These are phyloP conservation scores for Zapornia atra DNA, from an alignment of 2,113 vertebrate species.

Conservation along the genomic window DNA sequence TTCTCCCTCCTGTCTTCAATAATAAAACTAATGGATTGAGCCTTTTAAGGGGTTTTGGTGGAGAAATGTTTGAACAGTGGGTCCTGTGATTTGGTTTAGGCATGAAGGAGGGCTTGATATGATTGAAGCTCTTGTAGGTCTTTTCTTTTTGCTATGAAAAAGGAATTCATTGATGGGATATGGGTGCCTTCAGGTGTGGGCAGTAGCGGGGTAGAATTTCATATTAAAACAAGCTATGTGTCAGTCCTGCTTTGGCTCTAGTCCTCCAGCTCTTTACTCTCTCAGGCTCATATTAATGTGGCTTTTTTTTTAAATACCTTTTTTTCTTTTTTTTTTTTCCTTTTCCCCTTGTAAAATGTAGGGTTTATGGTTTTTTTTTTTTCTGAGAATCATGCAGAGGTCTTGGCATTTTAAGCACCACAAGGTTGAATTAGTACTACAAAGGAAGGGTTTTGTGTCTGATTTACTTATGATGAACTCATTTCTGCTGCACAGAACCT, in stretches of 20 bases:
- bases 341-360: not conserved
- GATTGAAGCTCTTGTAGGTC: not conserved
- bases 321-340: not conserved
- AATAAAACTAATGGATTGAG: not conserved
- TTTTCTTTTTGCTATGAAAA: constrained; percentile 11
- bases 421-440: not conserved
- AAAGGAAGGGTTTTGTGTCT: constrained; percentile 18
- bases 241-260: not conserved
- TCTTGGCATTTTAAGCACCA: constrained; percentile 14
- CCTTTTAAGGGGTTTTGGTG: not conserved
- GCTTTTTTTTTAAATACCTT: not conserved
- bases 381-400: not conserved
- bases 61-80: not conserved
- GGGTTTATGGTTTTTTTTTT: not conserved
- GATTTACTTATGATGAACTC: constrained; percentile 24
- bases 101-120: not conserved
- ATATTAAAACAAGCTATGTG: not conserved
- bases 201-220: not conserved
- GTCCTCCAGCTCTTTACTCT: not conserved
- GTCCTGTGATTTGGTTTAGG: not conserved
- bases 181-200: not conserved
- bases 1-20: not conserved
- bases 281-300: not conserved
- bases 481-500: constrained; percentile 36
- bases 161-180: not conserved